A percentile compares a stretch with the other conserved stretches of the same genome.
These are phyloP conservation scores for Thaleichthys pacificus DNA, from an alignment of 2,797 vertebrate genomes.

Conservation along the genomic window DNA sequence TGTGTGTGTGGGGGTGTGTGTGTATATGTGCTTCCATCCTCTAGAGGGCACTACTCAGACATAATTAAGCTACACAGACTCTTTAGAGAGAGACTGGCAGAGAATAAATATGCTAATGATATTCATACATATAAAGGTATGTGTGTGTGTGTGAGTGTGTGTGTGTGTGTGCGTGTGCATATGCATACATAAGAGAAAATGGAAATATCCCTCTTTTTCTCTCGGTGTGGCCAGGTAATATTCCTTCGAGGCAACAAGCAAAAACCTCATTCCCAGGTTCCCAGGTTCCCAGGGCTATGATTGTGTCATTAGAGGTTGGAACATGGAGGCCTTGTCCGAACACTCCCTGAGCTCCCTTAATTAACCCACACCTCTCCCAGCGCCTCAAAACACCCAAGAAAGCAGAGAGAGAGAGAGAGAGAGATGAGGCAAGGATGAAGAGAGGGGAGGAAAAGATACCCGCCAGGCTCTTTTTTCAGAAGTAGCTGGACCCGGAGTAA, in stretches of 20 bases:
- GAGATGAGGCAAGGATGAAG: constrained; percentile 15
- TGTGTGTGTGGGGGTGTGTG: not conserved
- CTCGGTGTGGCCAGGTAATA: constrained; percentile 61
- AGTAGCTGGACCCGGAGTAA: no score
- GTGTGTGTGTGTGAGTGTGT: constrained; percentile 39
- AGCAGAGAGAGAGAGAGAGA: constrained; percentile 17
- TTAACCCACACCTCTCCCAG: constrained; percentile 63
- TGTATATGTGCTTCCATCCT: not conserved
- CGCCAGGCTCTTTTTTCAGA: not conserved
- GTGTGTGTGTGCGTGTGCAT: constrained; percentile 43
- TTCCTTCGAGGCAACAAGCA: constrained; percentile 48
- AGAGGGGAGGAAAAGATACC: not conserved
- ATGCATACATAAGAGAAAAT: constrained; percentile 73
- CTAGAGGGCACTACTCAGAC: constrained; percentile 2
- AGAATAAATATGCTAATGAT: no score
- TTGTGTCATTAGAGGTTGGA: constrained; percentile 78
- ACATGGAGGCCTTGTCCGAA: constrained; percentile 69
- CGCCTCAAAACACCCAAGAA: constrained; percentile 47
- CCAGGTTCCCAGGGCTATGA: constrained; percentile 79
- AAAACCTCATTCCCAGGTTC: constrained; percentile 58
- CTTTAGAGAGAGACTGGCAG: no score
- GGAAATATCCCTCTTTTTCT: constrained; percentile 48
- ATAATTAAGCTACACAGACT: no score
- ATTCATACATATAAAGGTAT: constrained; percentile 9
- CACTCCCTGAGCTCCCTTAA: constrained; percentile 73